Evolutionary conservation across 1,140 invertebrate species (phyloP).

Genomic region (Macrobrachium rosenbergii): DNA sequence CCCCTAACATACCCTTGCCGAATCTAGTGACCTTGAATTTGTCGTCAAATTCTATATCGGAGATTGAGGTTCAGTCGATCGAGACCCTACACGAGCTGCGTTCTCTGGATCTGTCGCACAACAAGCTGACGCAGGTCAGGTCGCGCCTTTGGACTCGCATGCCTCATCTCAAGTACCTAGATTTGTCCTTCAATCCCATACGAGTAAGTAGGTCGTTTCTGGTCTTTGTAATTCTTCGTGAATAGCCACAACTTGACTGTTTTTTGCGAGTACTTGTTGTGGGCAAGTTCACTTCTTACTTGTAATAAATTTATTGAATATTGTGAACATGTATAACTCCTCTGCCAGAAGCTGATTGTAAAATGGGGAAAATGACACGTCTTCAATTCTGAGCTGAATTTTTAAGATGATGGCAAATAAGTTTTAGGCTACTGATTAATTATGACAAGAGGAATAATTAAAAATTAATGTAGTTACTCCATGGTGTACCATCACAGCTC

Average conservation of each 20-base stretch:
- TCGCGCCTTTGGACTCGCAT: conserved; percentile 72
- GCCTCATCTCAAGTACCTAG: conserved; percentile 65
- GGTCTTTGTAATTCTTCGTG: too few species aligned
- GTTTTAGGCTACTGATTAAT: conserved; percentile 16
- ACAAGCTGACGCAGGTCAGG: conserved; percentile 78
- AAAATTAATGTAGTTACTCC: too few species aligned
- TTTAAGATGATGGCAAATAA: too few species aligned
- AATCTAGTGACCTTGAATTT: conserved; percentile 83
- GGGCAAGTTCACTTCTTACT: too few species aligned
- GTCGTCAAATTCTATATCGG: conserved; percentile 78
- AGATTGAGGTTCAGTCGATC: conserved; percentile 63
- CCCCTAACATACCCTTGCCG: conserved; percentile 80
- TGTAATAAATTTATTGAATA: too few species aligned
- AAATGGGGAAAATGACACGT: too few species aligned
- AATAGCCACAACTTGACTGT: too few species aligned
- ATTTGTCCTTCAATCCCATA: conserved; percentile 66
- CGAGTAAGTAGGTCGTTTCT: conserved; percentile 30
- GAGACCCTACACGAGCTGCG: conserved; percentile 75
- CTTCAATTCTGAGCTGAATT: too few species aligned
- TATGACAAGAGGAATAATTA: neutral
- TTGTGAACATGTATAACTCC: too few species aligned
- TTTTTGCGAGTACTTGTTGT: too few species aligned
- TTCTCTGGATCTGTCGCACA: conserved; percentile 78
- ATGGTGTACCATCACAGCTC: too few species aligned
- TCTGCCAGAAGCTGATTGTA: too few species aligned